Percentiles rank a stretch among this genome's conserved stretches.
Evolutionary conservation across 2,113 vertebrate genomes (phyloP).

Genomic region (Oryzias javanicus): DNA sequence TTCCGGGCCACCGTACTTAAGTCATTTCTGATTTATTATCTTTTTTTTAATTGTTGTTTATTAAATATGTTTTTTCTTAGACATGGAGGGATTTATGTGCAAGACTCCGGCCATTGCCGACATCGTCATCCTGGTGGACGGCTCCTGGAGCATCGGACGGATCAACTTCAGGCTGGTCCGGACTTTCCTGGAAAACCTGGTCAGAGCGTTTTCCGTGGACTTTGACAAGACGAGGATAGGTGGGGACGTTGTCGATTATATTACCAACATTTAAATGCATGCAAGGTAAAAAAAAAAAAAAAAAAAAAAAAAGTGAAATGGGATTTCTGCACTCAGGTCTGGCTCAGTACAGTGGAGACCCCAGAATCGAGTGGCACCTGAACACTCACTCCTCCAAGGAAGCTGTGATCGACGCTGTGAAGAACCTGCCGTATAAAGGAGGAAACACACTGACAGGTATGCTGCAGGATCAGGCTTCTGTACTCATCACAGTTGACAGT

Average conservation of each 20-base stretch:
- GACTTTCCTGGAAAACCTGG: slow-evolving; percentile 91
- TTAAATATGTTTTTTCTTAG: slow-evolving; percentile 1
- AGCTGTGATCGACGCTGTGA: slow-evolving; percentile 88
- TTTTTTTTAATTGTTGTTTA: not conserved
- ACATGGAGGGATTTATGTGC: slow-evolving; percentile 83
- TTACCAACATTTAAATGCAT: too few species aligned
- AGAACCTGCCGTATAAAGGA: slow-evolving; percentile 93
- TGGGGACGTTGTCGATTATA: slow-evolving; percentile 49
- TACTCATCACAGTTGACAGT: slow-evolving; percentile 2
- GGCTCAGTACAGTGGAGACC: slow-evolving; percentile 96
- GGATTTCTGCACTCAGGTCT: slow-evolving; percentile 75
- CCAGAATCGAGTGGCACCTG: slow-evolving; percentile 94
- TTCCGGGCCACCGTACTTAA: too few species aligned
- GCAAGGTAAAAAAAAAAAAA: too few species aligned
- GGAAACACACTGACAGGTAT: slow-evolving; percentile 94
- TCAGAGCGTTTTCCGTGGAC: slow-evolving; percentile 87
- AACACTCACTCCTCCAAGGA: slow-evolving; percentile 88
- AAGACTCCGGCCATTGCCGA: slow-evolving; percentile 86
- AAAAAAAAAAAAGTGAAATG: too few species aligned
- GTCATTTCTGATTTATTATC: too few species aligned
- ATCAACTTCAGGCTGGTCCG: slow-evolving; percentile 95
- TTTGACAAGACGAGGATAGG: slow-evolving; percentile 89
- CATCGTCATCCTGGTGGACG: slow-evolving; percentile 95
- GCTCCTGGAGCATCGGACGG: slow-evolving; percentile 97
- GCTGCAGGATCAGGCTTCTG: not conserved